Evolutionary conservation across 2,113 vertebrate genomes (phyloP), one percentile per base, ranked within the genome.

Genomic region (Elaphurus davidianus): DNA sequence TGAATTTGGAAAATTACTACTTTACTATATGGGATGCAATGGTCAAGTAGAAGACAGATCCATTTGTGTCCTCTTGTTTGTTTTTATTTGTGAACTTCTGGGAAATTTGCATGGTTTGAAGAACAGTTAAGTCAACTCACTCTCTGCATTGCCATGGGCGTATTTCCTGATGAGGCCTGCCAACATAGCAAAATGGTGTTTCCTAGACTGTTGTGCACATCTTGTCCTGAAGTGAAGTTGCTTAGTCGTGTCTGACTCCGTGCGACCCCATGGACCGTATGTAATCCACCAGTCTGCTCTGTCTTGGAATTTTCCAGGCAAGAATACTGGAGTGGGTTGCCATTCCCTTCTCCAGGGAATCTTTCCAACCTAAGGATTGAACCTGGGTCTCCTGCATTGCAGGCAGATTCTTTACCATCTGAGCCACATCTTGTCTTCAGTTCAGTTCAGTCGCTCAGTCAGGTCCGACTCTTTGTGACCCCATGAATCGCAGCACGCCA

Each of bases 221-320:
- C 7, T 21, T 84, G 5, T 82, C 9, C 30, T 57, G n/a, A 40
- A 55, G 19, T 55, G 54, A 21, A 19, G n/a, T 5, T 23, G 67
- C 67, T 71, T n/a, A 23, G 19, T 71, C 0, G 0, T 71, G 19
- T 40, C n/a, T 40, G 67, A 71, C 5, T 40, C 19, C 23, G 9
- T 36, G n/a, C 0, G 0, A 36, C 9, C 4, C n/a, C 19, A 12
- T 71, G n/a, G 19, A 5, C n/a, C 6, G 2, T 71, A 71, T 71
- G 4, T 71, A 71, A 71, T 9, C 19, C 19, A 71, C 9, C n/a
- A 71, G n/a, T 2, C 67, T 71, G 21, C 67, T 71, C 67, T 71
- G 67, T 71, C 67, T 71, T 71, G n/a, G n/a, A 71, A 10, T 23
- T 71, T 23, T 36, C n/a, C 67, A 71, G n/a, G n/a, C n/a, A 71